Percentiles rank a stretch among this genome's conserved stretches.
Conservation (phyloP, 2,888 invertebrate genomes). For the Osmoderma eremita region DNA sequence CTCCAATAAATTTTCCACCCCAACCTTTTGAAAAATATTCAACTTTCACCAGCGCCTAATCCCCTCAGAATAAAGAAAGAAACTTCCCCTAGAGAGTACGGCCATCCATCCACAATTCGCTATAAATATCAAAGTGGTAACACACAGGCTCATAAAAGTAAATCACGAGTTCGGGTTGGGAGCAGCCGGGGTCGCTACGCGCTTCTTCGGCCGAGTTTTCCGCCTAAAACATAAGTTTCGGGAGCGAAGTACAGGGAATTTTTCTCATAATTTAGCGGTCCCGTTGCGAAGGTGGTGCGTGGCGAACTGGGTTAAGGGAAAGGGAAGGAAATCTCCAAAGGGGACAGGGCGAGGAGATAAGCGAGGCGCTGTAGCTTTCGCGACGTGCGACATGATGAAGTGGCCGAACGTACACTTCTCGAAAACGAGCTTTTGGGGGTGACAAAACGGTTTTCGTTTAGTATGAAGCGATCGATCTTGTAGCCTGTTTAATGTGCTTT, state of each 20-base stretch:
- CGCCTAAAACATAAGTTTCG: conserved; percentile 24
- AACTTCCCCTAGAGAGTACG: too few species aligned
- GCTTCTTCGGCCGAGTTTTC: conserved; percentile 22
- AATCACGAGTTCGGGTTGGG: conserved; percentile 40
- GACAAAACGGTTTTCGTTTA: too few species aligned
- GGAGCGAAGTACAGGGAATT: conserved; percentile 18
- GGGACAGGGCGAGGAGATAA: conserved; percentile 29
- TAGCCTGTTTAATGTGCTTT: too few species aligned
- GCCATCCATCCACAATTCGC: neutral
- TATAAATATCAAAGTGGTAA: conserved; percentile 40
- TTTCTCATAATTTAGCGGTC: conserved; percentile 28
- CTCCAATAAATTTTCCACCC: too few species aligned
- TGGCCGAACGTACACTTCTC: conserved; percentile 49
- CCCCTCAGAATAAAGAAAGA: neutral
- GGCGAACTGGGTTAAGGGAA: too few species aligned
- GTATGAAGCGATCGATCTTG: too few species aligned
- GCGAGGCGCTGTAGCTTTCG: conserved; percentile 39
- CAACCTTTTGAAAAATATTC: too few species aligned
- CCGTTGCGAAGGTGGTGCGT: neutral
- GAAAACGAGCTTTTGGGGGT: conserved; percentile 26
- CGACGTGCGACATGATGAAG: conserved; percentile 47
- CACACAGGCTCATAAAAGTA: conserved; percentile 43
- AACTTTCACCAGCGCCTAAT: neutral
- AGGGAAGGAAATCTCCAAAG: conserved; percentile 19
- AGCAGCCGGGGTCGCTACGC: neutral